Evolutionary conservation across 2,113 vertebrate species (phyloP).

Genomic region (Aspiorhynchus laticeps): DNA sequence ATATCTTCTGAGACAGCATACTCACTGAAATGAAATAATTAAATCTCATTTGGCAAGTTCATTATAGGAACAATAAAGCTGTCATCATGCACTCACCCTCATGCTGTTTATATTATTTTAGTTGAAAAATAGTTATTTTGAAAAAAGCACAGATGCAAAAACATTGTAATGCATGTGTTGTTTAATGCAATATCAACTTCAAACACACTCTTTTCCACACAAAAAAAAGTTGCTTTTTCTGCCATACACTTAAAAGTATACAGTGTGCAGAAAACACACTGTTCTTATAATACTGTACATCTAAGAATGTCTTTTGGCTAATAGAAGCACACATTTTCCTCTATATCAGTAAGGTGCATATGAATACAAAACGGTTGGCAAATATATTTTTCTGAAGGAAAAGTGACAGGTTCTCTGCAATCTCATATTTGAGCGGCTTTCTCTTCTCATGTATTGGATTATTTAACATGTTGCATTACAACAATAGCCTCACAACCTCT

Average conservation of each 20-base stretch:
- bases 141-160: too few species aligned
- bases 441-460: too few species aligned
- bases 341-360: background rate
- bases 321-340: too few species aligned
- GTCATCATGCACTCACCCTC: background rate
- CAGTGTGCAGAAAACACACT: too few species aligned
- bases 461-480: background rate
- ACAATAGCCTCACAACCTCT: background rate
- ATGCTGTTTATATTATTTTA: too few species aligned
- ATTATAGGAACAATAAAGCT: background rate
- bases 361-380: background rate
- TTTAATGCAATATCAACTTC: too few species aligned
- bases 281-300: background rate
- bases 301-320: background rate
- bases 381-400: background rate
- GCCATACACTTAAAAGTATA: too few species aligned
- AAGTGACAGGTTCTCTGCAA: background rate
- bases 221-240: too few species aligned
- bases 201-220: too few species aligned
- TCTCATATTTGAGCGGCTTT: background rate
- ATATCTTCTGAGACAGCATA: background rate
- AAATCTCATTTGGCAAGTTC: background rate
- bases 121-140: too few species aligned
- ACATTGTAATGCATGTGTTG: too few species aligned
- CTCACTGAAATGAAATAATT: background rate